Evolutionary conservation across 2,888 invertebrate species (phyloP).

Genomic region (Choristoneura rosaceana): DNA sequence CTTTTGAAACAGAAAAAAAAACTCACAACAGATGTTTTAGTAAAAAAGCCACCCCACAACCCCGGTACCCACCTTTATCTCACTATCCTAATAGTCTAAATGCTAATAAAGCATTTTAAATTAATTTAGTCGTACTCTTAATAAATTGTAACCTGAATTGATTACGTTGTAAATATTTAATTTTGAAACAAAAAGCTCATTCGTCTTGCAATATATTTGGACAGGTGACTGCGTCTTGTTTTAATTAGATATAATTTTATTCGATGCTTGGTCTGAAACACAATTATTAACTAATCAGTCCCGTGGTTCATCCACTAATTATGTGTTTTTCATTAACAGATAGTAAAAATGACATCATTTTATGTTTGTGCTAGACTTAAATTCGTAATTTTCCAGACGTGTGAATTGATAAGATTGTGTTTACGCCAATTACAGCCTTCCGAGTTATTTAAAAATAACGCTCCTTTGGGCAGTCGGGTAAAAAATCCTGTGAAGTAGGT

Average conservation of each 20-base stretch:
- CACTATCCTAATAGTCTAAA: conserved; percentile 76
- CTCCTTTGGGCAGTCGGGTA: too few species aligned
- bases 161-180: conserved; percentile 33
- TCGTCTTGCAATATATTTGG: conserved; percentile 18
- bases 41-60: conserved; percentile 78
- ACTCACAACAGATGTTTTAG: conserved; percentile 83
- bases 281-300: neutral
- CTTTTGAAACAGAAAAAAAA: conserved; percentile 82
- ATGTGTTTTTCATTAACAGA: conserved; percentile 19
- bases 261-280: neutral
- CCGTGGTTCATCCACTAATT: conserved; percentile 9
- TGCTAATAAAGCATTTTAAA: conserved; percentile 72
- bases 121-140: conserved; percentile 30
- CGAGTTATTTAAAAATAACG: too few species aligned
- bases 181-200: conserved; percentile 18
- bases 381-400: conserved; percentile 5
- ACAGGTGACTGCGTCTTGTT: conserved; percentile 22
- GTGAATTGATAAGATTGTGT: conserved; percentile 9
- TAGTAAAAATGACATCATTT: conserved; percentile 18
- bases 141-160: conserved; percentile 34
- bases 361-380: conserved; percentile 16
- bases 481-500: too few species aligned
- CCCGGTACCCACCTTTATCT: conserved; percentile 62
- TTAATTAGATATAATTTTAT: conserved; percentile 7
- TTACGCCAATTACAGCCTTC: neutral